phyloP scores from a whole-genome alignment of 2,888 invertebrate genomes.

The Pasiphila rectangulata region DNA sequence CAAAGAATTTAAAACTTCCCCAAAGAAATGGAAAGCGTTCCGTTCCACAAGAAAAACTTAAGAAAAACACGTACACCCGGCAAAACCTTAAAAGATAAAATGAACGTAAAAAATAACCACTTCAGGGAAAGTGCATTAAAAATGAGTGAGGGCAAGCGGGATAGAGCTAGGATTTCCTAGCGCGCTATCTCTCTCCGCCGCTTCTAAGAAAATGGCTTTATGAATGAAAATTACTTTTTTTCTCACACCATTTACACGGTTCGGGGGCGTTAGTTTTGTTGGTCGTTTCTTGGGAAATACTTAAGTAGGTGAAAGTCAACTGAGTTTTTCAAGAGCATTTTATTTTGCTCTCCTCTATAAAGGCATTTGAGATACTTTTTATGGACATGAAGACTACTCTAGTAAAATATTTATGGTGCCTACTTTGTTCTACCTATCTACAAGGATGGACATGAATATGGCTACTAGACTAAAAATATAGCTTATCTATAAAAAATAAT shows the following conservation, averaged over 20 bases:
- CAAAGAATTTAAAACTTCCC: constrained; percentile 11
- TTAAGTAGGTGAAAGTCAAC: constrained; percentile 54
- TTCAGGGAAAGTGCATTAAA: constrained; percentile 76
- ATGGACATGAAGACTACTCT: neutral
- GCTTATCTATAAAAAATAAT: too few species aligned
- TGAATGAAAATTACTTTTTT: constrained; percentile 78
- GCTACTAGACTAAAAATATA: too few species aligned
- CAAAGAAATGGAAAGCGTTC: constrained; percentile 37
- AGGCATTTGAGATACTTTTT: neutral
- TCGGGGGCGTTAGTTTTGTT: constrained; percentile 64
- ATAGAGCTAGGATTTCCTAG: constrained; percentile 40
- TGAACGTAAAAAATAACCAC: constrained; percentile 59
- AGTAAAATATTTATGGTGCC: neutral
- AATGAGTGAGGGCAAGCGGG: constrained; percentile 61
- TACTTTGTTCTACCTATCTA: too few species aligned
- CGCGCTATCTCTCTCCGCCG: constrained; percentile 45
- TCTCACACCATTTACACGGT: constrained; percentile 70
- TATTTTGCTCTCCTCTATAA: constrained; percentile 16
- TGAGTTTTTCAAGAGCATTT: constrained; percentile 40
- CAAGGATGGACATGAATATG: too few species aligned
- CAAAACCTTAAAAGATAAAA: constrained; percentile 57
- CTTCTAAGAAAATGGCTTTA: constrained; percentile 74
- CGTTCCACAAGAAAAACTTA: constrained; percentile 51
- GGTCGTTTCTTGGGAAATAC: constrained; percentile 49
- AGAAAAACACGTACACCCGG: constrained; percentile 49